phyloP scores from a whole-genome alignment of 2,888 invertebrate species.

The Tipula lateralis region DNA sequence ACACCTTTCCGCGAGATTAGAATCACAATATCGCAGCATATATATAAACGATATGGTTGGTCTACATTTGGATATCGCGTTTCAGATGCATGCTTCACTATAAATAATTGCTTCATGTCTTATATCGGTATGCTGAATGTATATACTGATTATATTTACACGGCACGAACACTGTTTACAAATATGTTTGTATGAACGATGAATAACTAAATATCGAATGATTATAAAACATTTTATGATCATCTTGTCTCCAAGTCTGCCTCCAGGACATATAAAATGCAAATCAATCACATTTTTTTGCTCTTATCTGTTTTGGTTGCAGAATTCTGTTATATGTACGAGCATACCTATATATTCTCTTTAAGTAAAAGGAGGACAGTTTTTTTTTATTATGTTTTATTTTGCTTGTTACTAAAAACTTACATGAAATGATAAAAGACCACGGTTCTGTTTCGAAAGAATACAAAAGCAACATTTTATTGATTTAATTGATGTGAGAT shows the following conservation, averaged over 20 bases:
- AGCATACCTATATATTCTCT: too few relatives aligned
- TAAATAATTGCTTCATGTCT: not conserved
- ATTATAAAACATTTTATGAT: constrained; percentile 14
- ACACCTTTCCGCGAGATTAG: not conserved
- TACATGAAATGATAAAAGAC: not conserved
- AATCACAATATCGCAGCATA: not conserved
- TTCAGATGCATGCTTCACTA: not conserved
- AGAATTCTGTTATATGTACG: not conserved
- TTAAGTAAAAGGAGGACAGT: constrained; percentile 1
- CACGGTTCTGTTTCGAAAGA: not conserved
- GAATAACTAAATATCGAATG: not conserved
- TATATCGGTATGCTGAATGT: not conserved
- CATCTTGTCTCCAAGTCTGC: constrained; percentile 29
- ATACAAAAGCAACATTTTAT: not conserved
- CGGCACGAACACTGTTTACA: not conserved
- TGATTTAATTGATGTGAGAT: not conserved
- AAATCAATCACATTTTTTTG: constrained; percentile 28
- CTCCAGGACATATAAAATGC: constrained; percentile 12
- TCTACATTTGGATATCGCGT: not conserved
- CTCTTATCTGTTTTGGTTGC: not conserved
- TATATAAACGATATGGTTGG: not conserved
- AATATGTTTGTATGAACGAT: not conserved
- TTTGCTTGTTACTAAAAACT: not conserved
- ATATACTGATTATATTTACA: not conserved
- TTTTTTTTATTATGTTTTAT: not conserved